A percentile compares a stretch with the other conserved stretches of the same genome.
These are phyloP conservation scores for Netelia melanura DNA, from an alignment of 2,888 invertebrate species.

Conservation along the genomic window DNA sequence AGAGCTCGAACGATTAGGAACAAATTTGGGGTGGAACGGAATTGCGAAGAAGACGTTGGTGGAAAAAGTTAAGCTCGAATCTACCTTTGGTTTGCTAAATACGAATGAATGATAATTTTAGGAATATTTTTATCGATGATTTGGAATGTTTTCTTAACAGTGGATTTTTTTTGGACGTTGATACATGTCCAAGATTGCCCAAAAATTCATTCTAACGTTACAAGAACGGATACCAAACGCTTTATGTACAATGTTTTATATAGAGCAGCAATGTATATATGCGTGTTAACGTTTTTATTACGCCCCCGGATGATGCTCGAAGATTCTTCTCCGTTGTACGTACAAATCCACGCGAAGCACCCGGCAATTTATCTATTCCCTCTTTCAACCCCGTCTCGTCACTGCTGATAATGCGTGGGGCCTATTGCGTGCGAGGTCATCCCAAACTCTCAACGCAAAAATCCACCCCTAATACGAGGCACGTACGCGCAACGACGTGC, in stretches of 20 bases:
- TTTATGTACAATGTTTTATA: too few relatives aligned
- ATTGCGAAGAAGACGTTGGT: too few relatives aligned
- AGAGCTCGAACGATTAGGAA: neutral
- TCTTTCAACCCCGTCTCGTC: neutral
- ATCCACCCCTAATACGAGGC: neutral
- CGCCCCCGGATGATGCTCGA: neutral
- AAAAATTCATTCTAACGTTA: too few relatives aligned
- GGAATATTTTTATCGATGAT: too few relatives aligned
- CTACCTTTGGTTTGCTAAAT: too few relatives aligned
- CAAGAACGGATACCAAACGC: too few relatives aligned
- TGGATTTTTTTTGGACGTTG: too few relatives aligned
- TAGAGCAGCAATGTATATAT: too few relatives aligned
- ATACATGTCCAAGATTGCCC: too few relatives aligned
- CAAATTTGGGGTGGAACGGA: neutral
- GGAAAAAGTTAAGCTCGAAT: too few relatives aligned
- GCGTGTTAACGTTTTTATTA: neutral
- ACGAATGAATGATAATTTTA: too few relatives aligned
- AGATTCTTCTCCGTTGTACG: neutral
- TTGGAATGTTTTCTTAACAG: too few relatives aligned
- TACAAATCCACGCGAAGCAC: constrained; percentile 28
- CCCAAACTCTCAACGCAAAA: constrained; percentile 1
- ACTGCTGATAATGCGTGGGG: neutral
- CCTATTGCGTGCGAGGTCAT: constrained; percentile 17
- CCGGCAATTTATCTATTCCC: constrained; percentile 29
- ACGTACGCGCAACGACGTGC: neutral